Conservation (phyloP, 2,113 vertebrate species). For the Brachionichthys hirsutus region DNA sequence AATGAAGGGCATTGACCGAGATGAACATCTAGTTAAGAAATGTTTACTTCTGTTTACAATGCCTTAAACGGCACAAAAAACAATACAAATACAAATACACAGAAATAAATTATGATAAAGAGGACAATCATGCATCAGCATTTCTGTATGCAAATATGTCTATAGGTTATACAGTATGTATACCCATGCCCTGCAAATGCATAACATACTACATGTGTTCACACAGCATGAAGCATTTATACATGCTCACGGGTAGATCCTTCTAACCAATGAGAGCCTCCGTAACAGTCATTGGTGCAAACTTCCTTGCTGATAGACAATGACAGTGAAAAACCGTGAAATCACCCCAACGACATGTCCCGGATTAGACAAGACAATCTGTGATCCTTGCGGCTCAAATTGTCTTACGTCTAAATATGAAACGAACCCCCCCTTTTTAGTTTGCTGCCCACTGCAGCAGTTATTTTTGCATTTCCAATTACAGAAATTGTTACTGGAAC, state of each 20-base stretch:
- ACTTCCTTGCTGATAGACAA: not conserved
- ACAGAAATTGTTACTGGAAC: too few relatives aligned
- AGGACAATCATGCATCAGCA: too few relatives aligned
- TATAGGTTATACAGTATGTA: slow-evolving; percentile 26
- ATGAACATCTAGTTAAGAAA: slow-evolving; percentile 7
- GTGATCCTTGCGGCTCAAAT: not conserved
- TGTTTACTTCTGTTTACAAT: slow-evolving; percentile 17
- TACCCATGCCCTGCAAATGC: slow-evolving; percentile 1
- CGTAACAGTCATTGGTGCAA: not conserved
- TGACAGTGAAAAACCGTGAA: not conserved
- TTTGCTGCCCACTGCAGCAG: too few relatives aligned
- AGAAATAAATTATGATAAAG: not conserved
- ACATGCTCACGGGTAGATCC: not conserved
- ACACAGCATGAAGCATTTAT: slow-evolving; percentile 3
- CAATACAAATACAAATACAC: slow-evolving; percentile 14
- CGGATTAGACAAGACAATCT: not conserved
- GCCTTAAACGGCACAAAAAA: slow-evolving; percentile 24
- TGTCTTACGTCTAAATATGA: not conserved
- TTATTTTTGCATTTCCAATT: too few relatives aligned
- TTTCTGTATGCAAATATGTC: slow-evolving; percentile 46
- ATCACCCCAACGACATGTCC: not conserved
- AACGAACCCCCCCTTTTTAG: too few relatives aligned
- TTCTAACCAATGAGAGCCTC: too few relatives aligned
- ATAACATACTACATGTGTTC: not conserved
- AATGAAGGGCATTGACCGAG: slow-evolving; percentile 15